Evolutionary conservation across 2,113 vertebrate species (phyloP).

Genomic region (Pelmatolapia mariae): DNA sequence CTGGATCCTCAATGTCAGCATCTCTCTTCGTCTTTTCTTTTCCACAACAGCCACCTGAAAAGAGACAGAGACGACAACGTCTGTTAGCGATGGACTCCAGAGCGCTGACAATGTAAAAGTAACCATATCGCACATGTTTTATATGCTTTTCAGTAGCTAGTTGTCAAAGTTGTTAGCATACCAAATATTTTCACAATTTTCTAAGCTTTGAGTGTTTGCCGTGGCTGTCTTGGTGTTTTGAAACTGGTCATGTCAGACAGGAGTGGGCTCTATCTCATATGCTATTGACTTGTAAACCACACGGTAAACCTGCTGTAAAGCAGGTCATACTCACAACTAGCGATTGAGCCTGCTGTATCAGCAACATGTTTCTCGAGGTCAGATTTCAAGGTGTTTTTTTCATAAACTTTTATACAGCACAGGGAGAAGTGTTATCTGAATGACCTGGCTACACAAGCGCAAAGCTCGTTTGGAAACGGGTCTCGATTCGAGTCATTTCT

Average conservation of each 20-base stretch:
- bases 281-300: background rate
- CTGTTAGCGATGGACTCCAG: background rate
- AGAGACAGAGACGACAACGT: background rate
- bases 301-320: background rate
- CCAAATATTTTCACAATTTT: background rate
- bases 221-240: background rate
- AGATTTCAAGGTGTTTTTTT: background rate
- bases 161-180: background rate
- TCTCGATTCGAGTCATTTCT: background rate
- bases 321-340: background rate
- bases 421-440: fast-evolving
- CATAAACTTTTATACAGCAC: background rate
- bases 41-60: slow-evolving; percentile 48
- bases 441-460: background rate
- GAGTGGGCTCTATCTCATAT: background rate
- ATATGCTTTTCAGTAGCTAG: background rate
- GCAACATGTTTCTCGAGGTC: background rate
- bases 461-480: background rate
- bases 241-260: background rate
- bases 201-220: background rate
- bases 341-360: background rate
- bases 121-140: background rate
- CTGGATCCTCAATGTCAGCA: slow-evolving; percentile 26
- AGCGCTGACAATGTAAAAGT: background rate
- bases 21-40: slow-evolving; percentile 20